These are phyloP conservation scores for Hydroisotoma schaefferi DNA, from an alignment of 2,888 invertebrate genomes.

Conservation along the genomic window DNA sequence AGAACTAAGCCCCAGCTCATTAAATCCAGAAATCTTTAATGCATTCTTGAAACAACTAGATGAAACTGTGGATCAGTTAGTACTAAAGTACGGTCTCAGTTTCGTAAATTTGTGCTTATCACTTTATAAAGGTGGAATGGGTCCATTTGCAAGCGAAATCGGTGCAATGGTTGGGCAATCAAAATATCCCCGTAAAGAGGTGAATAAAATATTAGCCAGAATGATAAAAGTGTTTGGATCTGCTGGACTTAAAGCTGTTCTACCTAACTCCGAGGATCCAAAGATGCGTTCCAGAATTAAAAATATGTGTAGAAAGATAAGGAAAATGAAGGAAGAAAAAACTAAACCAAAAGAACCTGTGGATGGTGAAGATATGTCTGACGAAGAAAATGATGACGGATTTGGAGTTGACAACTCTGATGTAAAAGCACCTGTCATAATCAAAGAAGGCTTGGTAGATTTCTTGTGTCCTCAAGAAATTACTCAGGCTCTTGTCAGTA, in stretches of 20 bases:
- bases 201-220: slow-evolving; percentile 41
- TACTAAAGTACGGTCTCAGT: slow-evolving; percentile 35
- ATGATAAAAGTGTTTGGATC: slow-evolving; percentile 47
- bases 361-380: slow-evolving; percentile 19
- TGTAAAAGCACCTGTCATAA: slow-evolving; percentile 33
- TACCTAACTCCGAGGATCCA: slow-evolving; percentile 38
- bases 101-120: slow-evolving; percentile 42
- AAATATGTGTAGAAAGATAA: slow-evolving; percentile 44
- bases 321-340: slow-evolving; percentile 36
- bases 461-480: slow-evolving; percentile 44
- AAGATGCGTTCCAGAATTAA: slow-evolving; percentile 42
- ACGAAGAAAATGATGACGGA: slow-evolving; percentile 31
- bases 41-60: slow-evolving; percentile 17
- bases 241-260: slow-evolving; percentile 43
- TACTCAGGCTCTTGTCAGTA: slow-evolving; percentile 45
- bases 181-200: slow-evolving; percentile 40
- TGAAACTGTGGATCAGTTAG: slow-evolving; percentile 19
- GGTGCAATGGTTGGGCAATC: slow-evolving; percentile 33
- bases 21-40: slow-evolving; percentile 21
- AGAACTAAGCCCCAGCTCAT: slow-evolving; percentile 28
- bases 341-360: slow-evolving; percentile 4
- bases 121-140: slow-evolving; percentile 40
- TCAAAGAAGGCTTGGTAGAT: slow-evolving; percentile 47
- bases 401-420: slow-evolving; percentile 30
- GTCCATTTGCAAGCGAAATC: slow-evolving; percentile 35